These are phyloP conservation scores for Struthidea cinerea DNA, from an alignment of 2,113 vertebrate genomes.

Conservation along the genomic window DNA sequence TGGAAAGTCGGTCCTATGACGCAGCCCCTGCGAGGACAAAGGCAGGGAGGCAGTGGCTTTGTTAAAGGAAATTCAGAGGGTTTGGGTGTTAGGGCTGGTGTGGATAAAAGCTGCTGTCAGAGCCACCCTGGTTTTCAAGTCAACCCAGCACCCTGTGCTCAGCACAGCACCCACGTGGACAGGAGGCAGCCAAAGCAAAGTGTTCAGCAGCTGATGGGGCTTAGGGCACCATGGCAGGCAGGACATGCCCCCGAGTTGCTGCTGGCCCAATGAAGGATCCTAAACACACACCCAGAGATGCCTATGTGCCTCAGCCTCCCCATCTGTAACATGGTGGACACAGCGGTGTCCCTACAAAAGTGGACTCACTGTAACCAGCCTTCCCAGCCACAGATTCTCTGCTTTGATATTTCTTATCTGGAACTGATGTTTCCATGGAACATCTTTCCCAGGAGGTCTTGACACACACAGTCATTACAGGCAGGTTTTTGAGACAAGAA, in stretches of 20 bases:
- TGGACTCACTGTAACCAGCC: neutral
- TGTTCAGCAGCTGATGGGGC: neutral
- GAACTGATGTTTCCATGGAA: neutral
- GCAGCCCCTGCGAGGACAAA: conserved; percentile 73
- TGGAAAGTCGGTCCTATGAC: conserved; percentile 80
- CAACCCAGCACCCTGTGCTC: neutral
- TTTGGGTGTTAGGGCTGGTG: accelerated
- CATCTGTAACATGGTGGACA: neutral
- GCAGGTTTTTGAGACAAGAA: neutral
- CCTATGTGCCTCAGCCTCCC: neutral
- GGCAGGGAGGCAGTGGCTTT: neutral
- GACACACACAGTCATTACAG: neutral
- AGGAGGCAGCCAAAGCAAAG: neutral
- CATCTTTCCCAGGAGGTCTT: neutral
- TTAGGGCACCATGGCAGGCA: neutral
- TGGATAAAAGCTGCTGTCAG: neutral
- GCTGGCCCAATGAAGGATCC: neutral
- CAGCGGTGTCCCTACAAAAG: neutral
- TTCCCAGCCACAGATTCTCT: neutral
- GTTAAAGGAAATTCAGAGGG: neutral
- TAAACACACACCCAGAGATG: neutral
- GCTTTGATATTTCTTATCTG: neutral
- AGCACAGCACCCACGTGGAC: neutral
- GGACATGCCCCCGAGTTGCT: neutral
- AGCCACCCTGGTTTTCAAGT: neutral